phyloP scores from a whole-genome alignment of 2,797 vertebrate genomes.

The Epinephelus malabaricus region DNA sequence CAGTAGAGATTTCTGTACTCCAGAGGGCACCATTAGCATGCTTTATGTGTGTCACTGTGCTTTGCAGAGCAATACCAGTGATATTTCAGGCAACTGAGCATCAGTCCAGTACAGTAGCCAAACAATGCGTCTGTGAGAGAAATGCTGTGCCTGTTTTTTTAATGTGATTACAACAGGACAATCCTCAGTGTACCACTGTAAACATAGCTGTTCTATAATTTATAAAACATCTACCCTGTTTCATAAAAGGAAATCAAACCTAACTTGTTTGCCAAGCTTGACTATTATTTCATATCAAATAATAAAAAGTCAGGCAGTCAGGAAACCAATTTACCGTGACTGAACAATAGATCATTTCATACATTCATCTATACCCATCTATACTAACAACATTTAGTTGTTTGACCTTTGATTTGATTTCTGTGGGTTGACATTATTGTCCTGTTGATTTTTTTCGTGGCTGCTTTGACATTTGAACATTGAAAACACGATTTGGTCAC shows the following conservation, averaged over 20 bases:
- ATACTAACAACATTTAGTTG: slow-evolving; percentile 66
- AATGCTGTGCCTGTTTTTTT: not conserved
- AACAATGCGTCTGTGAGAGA: not conserved
- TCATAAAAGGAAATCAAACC: slow-evolving; percentile 34
- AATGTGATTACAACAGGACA: not conserved
- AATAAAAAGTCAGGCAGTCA: slow-evolving; percentile 35
- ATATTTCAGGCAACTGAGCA: slow-evolving; percentile 7
- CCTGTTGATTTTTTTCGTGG: slow-evolving; percentile 20
- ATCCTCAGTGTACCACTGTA: not conserved
- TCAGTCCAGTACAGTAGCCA: not conserved
- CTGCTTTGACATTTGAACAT: slow-evolving; percentile 55
- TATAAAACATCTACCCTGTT: not conserved
- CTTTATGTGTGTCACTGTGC: slow-evolving; percentile 39
- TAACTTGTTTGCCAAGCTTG: slow-evolving; percentile 27
- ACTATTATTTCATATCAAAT: slow-evolving; percentile 31
- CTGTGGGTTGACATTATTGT: slow-evolving; percentile 39
- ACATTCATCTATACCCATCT: slow-evolving; percentile 51
- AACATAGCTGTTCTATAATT: not conserved
- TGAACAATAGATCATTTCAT: slow-evolving; percentile 49
- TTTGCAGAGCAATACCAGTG: slow-evolving; percentile 3
- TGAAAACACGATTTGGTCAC: slow-evolving; percentile 25
- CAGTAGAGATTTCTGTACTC: slow-evolving; percentile 66
- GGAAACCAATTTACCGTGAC: slow-evolving; percentile 31
- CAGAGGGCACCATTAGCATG: slow-evolving; percentile 77
- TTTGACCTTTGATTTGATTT: slow-evolving; percentile 61